Percentiles rank a stretch among this genome's conserved stretches.
phyloP scores from a whole-genome alignment of 64 coral and sea anemone species.

The Montipora sp. region DNA sequence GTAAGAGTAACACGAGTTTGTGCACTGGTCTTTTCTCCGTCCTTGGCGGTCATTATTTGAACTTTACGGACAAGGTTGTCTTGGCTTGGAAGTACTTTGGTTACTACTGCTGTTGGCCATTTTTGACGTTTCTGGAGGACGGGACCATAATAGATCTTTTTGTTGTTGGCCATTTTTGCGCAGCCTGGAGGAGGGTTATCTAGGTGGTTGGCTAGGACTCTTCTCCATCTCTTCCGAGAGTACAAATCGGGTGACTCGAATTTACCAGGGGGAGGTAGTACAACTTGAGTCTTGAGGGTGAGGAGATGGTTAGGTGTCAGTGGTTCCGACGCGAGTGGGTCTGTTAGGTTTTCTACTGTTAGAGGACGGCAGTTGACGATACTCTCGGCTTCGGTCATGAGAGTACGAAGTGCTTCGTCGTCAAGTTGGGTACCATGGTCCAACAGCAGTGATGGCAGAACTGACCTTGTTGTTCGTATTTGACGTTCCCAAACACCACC shows the following conservation, averaged over 20 bases:
- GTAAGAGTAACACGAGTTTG: slow-evolving; percentile 47
- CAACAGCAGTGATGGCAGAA: slow-evolving; percentile 26
- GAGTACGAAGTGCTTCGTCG: slow-evolving; percentile 41
- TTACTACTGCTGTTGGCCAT: slow-evolving; percentile 47
- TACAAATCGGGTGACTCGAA: slow-evolving; percentile 40
- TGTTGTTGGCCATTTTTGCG: too few species aligned
- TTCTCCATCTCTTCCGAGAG: slow-evolving; percentile 48
- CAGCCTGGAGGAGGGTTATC: slow-evolving; percentile 54
- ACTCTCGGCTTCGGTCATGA: slow-evolving; percentile 54
- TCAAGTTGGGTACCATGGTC: slow-evolving; percentile 40
- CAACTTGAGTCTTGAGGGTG: slow-evolving; percentile 28
- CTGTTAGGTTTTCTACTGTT: slow-evolving; percentile 27
- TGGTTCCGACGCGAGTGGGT: slow-evolving; percentile 22
- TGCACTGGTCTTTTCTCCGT: slow-evolving; percentile 65
- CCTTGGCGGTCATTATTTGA: slow-evolving; percentile 13
- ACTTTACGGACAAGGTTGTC: slow-evolving; percentile 65
- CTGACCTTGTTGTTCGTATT: slow-evolving; percentile 51
- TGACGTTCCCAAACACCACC: slow-evolving; percentile 60
- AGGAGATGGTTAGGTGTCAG: slow-evolving; percentile 54
- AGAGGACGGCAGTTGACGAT: slow-evolving; percentile 58
- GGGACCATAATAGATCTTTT: too few species aligned
- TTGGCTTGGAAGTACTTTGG: slow-evolving; percentile 30
- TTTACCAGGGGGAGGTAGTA: slow-evolving; percentile 48
- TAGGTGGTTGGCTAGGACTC: slow-evolving; percentile 43
- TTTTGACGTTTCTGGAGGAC: slow-evolving; percentile 44